Evolutionary conservation across 2,797 vertebrate genomes (phyloP).

Genomic region (Falco berigora): DNA sequence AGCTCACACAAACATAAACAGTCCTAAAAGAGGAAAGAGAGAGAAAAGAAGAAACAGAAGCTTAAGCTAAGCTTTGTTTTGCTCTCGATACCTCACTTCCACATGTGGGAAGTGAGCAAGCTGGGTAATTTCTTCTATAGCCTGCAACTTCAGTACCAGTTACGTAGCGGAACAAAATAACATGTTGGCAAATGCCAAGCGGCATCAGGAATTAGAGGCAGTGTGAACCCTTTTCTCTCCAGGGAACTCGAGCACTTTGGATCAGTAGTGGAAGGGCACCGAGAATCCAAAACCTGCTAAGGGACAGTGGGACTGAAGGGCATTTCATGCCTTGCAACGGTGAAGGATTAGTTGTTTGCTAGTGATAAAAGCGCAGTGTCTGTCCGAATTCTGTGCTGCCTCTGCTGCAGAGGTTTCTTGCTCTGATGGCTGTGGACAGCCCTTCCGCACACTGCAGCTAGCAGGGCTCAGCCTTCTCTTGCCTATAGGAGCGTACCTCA

Average conservation of each 20-base stretch:
- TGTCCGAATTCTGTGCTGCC: not conserved
- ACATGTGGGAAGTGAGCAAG: not conserved
- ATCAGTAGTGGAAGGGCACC: not conserved
- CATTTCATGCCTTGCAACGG: not conserved
- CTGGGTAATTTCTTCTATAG: not conserved
- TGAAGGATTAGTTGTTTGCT: not conserved
- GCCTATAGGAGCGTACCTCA: not conserved
- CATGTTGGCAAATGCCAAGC: not conserved
- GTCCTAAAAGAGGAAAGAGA: not conserved
- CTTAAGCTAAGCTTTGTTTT: not conserved
- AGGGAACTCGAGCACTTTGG: not conserved
- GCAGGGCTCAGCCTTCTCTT: not conserved
- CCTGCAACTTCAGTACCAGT: not conserved
- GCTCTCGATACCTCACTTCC: not conserved
- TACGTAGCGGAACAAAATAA: not conserved
- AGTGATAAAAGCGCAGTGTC: rapidly evolving
- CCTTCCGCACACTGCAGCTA: not conserved
- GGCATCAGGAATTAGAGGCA: not conserved
- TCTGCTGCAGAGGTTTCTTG: not conserved
- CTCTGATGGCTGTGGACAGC: not conserved
- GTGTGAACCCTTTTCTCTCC: not conserved
- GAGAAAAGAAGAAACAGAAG: slow-evolving; percentile 1
- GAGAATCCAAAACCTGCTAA: not conserved
- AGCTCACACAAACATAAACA: not conserved
- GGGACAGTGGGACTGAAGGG: not conserved